Evolutionary conservation across 1,140 invertebrate genomes (phyloP), one percentile per base, ranked within the genome.

Genomic region (Oryctes rhinoceros): DNA sequence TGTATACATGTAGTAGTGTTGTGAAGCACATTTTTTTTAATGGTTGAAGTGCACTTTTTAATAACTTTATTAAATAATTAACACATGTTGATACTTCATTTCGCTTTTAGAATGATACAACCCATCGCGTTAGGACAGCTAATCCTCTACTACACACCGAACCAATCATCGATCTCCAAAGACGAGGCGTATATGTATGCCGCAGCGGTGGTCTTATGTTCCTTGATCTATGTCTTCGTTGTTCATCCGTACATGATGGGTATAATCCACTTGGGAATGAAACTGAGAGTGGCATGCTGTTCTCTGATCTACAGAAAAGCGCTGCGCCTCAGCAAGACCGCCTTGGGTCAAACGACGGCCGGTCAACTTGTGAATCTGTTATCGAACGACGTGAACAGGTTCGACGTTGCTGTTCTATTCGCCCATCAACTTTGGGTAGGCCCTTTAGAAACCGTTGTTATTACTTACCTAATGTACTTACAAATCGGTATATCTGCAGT

Each of bases 331-430:
- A 94, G 91, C 75, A 92, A 92, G 86, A 92, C 91, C 3, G 92
- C 95, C 5, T 87, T 97, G 49, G 92, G 93, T 4, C 80, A 94
- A 84, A 95, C 94, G 1, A 95, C 95, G 9, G 88, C 93, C 1
- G 96, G 96, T 0, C 95, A 96, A 88, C 93, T 96, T 62, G 94
- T 97, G 0, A 97, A 97, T 88, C 87, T 97, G 1, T 90, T 97
- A 87, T 96, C 96, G 0, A 97, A 96, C 85, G 95, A 96, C 83
- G 92, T 94, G 7, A 93, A 91, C 80, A 90, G 94, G 35, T 92
- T 95, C 84, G 94, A 96, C 86, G 89, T 91, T 48, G 91, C 91
- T 1, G 88, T 93, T 7, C 89, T 93, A 78, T 93, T 94, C 85
- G 87, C 94, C 18, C 94, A 95, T 87, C 94, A 93, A 84, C 89